These are phyloP conservation scores for Leptoclinus maculatus DNA, from an alignment of 2,797 vertebrate species.

Conservation along the genomic window DNA sequence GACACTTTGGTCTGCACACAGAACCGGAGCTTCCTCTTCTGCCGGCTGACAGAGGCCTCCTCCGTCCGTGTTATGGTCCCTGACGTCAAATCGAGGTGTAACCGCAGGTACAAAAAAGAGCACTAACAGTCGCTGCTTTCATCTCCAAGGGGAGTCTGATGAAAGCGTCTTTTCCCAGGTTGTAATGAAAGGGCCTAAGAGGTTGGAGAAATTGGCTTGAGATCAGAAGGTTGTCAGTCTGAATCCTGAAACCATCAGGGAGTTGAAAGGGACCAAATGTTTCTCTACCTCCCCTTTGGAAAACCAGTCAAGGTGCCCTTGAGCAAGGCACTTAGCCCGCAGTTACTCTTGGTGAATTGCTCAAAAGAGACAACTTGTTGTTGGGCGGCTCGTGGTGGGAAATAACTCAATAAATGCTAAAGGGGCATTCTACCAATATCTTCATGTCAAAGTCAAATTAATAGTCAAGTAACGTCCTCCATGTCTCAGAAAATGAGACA, in stretches of 20 bases:
- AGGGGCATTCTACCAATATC: not conserved
- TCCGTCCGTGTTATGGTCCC: constrained; percentile 4
- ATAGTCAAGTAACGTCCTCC: not conserved
- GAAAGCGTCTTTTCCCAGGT: constrained; percentile 27
- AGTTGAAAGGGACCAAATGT: not conserved
- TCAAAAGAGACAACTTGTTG: not conserved
- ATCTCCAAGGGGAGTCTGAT: constrained; percentile 28
- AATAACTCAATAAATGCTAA: not conserved
- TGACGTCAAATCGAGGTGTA: constrained; percentile 44
- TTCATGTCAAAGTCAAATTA: not conserved
- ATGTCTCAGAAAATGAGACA: no score
- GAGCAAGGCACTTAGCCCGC: not conserved
- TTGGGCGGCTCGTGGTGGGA: not conserved
- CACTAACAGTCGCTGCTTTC: constrained; percentile 26
- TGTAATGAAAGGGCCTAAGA: constrained; percentile 18
- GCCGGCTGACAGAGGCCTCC: constrained; percentile 1
- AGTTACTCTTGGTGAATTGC: not conserved
- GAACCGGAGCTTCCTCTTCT: constrained; percentile 15
- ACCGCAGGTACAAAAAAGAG: constrained; percentile 37
- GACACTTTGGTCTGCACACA: constrained; percentile 35
- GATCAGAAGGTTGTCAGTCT: constrained; percentile 12
- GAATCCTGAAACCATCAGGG: constrained; percentile 9
- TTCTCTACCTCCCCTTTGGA: not conserved
- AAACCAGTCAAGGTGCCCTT: constrained; percentile 10
- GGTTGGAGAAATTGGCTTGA: constrained; percentile 6